Evolutionary conservation across 2,797 vertebrate genomes (phyloP).

Genomic region (Microhierax caerulescens): DNA sequence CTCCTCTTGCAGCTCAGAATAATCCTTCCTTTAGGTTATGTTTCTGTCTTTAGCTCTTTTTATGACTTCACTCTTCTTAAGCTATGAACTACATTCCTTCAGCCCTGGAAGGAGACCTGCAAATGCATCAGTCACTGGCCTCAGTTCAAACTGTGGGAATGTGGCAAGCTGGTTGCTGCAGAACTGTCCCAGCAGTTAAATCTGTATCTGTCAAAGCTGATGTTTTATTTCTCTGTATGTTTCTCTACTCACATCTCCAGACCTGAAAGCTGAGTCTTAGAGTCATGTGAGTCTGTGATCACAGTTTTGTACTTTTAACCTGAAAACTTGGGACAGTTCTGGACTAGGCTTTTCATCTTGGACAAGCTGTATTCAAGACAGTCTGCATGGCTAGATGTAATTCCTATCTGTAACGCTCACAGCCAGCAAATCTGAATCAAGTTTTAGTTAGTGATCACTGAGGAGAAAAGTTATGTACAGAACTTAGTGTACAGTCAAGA

Average conservation of each 20-base stretch:
- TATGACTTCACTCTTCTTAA: conserved; percentile 1
- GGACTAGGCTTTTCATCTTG: not conserved
- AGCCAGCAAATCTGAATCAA: not conserved
- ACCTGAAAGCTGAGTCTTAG: not conserved
- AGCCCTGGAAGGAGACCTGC: not conserved
- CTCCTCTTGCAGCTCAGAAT: not conserved
- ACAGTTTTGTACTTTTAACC: not conserved
- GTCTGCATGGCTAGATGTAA: not conserved
- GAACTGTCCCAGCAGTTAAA: not conserved
- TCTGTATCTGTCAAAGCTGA: not conserved
- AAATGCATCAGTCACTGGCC: not conserved
- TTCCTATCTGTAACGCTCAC: fast-evolving
- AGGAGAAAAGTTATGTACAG: not conserved
- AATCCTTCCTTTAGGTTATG: not conserved
- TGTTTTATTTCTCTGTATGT: not conserved
- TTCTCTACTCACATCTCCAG: not conserved
- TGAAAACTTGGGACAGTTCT: not conserved
- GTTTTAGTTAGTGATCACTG: not conserved
- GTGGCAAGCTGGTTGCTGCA: not conserved
- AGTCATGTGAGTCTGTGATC: not conserved
- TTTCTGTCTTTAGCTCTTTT: not conserved
- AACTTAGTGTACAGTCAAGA: not conserved
- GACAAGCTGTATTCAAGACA: not conserved
- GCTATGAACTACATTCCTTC: not conserved
- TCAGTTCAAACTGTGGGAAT: not conserved